Percentiles rank a stretch among this genome's conserved stretches.
Evolutionary conservation across 2,113 vertebrate genomes (phyloP).

Genomic region (Loxodonta africana): DNA sequence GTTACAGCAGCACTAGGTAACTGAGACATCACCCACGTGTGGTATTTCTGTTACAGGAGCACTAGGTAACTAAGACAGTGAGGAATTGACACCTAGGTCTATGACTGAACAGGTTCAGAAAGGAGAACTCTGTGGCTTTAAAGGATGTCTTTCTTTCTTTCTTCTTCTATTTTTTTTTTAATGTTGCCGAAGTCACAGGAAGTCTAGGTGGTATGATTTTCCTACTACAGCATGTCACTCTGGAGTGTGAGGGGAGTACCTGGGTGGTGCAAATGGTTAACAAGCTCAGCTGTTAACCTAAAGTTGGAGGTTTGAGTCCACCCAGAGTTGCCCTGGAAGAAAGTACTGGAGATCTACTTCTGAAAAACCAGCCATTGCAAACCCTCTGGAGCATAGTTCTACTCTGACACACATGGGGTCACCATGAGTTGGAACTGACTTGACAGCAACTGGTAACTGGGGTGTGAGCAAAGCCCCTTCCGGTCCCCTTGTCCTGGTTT

Average conservation of each 20-base stretch:
- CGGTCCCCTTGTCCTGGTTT: neutral
- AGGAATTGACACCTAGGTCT: conserved; percentile 63
- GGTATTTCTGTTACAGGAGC: neutral
- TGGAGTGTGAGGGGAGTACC: too few relatives aligned
- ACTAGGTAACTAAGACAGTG: neutral
- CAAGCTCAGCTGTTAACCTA: neutral
- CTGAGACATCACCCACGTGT: neutral
- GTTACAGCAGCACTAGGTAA: neutral
- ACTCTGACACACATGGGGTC: neutral
- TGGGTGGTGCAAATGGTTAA: neutral
- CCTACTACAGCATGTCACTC: neutral
- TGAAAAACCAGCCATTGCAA: neutral
- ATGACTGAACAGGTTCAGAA: conserved; percentile 35
- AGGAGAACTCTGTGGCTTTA: conserved; percentile 57
- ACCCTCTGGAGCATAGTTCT: neutral
- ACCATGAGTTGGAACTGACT: neutral
- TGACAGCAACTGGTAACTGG: neutral
- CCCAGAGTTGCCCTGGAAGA: neutral
- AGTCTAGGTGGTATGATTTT: neutral
- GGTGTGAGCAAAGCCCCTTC: too few relatives aligned
- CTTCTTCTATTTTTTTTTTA: neutral
- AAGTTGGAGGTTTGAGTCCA: neutral
- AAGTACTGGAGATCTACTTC: neutral
- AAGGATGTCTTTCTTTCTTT: neutral
- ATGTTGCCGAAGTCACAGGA: conserved; percentile 34